Base-by-base conservation (phyloP, 2,888 invertebrate genomes). In the Pseudolycoriella hygida region DNA sequence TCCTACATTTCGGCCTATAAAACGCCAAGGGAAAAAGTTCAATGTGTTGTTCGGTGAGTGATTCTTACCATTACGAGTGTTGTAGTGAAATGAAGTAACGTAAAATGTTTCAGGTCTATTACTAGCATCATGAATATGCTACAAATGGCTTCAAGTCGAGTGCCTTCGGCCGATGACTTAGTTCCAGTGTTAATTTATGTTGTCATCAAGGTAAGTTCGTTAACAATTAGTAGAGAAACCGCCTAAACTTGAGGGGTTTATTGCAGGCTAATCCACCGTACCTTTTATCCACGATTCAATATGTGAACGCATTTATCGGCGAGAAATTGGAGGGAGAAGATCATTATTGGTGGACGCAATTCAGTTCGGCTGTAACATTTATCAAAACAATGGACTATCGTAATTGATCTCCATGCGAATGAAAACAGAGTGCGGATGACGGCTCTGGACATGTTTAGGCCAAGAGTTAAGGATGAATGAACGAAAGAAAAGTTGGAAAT, bases 341-440 rank as follows among this genome's bases (percentile, higher is more conserved):
- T 57, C 81, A 85, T 56, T 98, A 97, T 68, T 94, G 93, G 83
- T 97, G 96, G 97, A 94, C 92, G 45, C 93, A 96, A 67, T 96
- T 97, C 68, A 86, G 87, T 58, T 84, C 94, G 1, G 92, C 92
- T 42, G 88, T 96, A 45, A 93, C 94, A 67, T 94, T 90, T 70
- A 94, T 97, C 60, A 98, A 97, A 72, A 94, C 89, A 46, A 92
- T 96, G 92, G 65, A 65, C 51, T 65, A 65, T 46, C 30, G 49
- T 38, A 49, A 53, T 42, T 51, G 51, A 19, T n/a, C n/a, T n/a
- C n/a, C n/a, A n/a, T n/a, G n/a, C n/a, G n/a, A n/a, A n/a, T n/a
- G n/a, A n/a, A n/a, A n/a, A n/a, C n/a, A n/a, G n/a, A n/a, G n/a
- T n/a, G n/a, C n/a, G n/a, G n/a, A n/a, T n/a, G n/a, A n/a, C n/a